Percentiles rank a stretch among this genome's conserved stretches.
Conservation (phyloP, 2,888 invertebrate genomes). For the Flexamia atlantica region DNA sequence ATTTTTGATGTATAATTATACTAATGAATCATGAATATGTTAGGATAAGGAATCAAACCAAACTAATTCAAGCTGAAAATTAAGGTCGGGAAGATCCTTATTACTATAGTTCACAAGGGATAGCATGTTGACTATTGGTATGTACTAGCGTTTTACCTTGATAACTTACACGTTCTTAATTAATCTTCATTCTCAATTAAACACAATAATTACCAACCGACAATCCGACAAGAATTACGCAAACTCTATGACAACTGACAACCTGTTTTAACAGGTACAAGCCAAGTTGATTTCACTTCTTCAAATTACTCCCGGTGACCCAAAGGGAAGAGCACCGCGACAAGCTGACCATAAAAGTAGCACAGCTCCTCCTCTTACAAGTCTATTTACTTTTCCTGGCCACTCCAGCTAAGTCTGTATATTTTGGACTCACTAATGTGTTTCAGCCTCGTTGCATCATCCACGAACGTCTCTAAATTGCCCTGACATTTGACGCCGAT, state of each 20-base stretch:
- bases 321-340: not conserved
- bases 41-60: too few relatives aligned
- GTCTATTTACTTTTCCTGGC: not conserved
- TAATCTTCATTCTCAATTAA: not conserved
- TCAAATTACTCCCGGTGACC: constrained; percentile 17
- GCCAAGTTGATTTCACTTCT: not conserved
- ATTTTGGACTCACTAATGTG: constrained; percentile 24
- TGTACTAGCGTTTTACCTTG: too few relatives aligned
- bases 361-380: not conserved
- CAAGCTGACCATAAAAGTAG: constrained; percentile 1
- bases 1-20: too few relatives aligned
- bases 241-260: not conserved
- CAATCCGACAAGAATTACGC: not conserved
- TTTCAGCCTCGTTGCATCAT: not conserved
- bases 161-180: too few relatives aligned
- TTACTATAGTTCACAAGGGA: too few relatives aligned
- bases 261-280: not conserved
- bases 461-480: constrained; percentile 1
- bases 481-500: constrained; percentile 6
- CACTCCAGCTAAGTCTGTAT: not conserved
- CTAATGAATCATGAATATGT: too few relatives aligned
- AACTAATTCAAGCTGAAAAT: too few relatives aligned
- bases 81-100: too few relatives aligned
- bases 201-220: too few relatives aligned
- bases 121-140: too few relatives aligned